Percentiles rank a stretch among this genome's conserved stretches.
phyloP scores from a whole-genome alignment of 2,113 vertebrate genomes.

The Pseudopodoces humilis region DNA sequence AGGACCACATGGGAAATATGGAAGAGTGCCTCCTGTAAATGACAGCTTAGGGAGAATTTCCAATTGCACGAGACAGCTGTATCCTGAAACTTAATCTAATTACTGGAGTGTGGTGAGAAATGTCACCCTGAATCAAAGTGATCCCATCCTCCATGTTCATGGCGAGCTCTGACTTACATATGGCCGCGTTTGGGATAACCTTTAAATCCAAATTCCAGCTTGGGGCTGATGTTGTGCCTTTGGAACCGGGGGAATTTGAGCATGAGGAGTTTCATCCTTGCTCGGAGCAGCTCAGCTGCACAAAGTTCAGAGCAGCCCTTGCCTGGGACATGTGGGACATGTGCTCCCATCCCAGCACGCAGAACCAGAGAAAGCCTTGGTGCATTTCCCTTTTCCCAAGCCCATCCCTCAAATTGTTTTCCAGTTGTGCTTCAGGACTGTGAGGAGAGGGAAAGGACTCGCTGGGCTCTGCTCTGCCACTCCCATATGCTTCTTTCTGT shows the following conservation, averaged over 20 bases:
- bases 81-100: conserved; percentile 52
- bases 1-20: conserved; percentile 34
- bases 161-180: neutral
- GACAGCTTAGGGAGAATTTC: conserved; percentile 45
- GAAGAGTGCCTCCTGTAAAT: conserved; percentile 39
- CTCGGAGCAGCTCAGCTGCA: neutral
- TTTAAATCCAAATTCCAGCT: neutral
- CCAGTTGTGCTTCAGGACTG: neutral
- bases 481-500: conserved; percentile 31
- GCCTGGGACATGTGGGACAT: accelerated
- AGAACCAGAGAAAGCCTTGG: accelerated
- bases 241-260: neutral
- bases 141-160: neutral
- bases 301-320: neutral
- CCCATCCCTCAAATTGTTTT: neutral
- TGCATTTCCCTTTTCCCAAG: neutral
- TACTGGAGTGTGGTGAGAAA: conserved; percentile 29
- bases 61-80: conserved; percentile 57
- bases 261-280: neutral
- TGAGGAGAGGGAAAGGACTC: neutral
- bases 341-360: neutral
- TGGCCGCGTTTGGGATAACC: neutral
- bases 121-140: conserved; percentile 56
- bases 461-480: neutral
- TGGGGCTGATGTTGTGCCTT: neutral